A percentile compares a stretch with the other conserved stretches of the same genome.
phyloP scores from a whole-genome alignment of 2,888 invertebrate species.

The Trissolcus japonicus region DNA sequence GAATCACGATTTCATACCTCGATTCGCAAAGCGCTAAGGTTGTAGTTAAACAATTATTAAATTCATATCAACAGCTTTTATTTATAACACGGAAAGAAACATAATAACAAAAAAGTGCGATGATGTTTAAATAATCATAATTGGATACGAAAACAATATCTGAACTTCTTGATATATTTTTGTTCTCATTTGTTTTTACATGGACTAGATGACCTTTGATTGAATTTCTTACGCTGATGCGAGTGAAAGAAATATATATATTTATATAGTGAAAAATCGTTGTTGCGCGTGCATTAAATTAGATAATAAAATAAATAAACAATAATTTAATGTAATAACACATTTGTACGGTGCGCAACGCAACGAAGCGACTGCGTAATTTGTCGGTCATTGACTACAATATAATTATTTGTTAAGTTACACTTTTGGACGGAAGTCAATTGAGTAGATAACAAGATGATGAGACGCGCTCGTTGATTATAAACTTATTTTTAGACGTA shows the following conservation, averaged over 20 bases:
- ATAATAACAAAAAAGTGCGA: no score
- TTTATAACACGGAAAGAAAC: slow-evolving; percentile 1
- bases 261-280: slow-evolving; percentile 19
- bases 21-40: slow-evolving; percentile 23
- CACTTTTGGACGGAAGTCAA: slow-evolving; percentile 55
- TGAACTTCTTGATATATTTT: neutral
- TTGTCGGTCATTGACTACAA: slow-evolving; percentile 25
- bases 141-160: neutral
- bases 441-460: slow-evolving; percentile 46
- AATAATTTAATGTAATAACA: slow-evolving; percentile 16
- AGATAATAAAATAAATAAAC: slow-evolving; percentile 6
- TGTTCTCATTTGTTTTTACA: no score
- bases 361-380: slow-evolving; percentile 19
- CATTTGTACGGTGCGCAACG: slow-evolving; percentile 21
- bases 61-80: no score
- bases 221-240: no score
- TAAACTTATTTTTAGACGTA: slow-evolving; percentile 52
- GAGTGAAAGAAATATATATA: no score
- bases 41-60: neutral
- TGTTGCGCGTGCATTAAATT: slow-evolving; percentile 3
- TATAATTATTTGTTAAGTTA: slow-evolving; percentile 14
- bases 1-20: slow-evolving; percentile 42
- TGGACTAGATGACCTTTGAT: no score
- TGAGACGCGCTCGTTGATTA: slow-evolving; percentile 41
- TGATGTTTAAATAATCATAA: no score